Evolutionary conservation across 2,797 vertebrate species (phyloP), one percentile per base, ranked within the genome.

Genomic region (Nothura maculosa): DNA sequence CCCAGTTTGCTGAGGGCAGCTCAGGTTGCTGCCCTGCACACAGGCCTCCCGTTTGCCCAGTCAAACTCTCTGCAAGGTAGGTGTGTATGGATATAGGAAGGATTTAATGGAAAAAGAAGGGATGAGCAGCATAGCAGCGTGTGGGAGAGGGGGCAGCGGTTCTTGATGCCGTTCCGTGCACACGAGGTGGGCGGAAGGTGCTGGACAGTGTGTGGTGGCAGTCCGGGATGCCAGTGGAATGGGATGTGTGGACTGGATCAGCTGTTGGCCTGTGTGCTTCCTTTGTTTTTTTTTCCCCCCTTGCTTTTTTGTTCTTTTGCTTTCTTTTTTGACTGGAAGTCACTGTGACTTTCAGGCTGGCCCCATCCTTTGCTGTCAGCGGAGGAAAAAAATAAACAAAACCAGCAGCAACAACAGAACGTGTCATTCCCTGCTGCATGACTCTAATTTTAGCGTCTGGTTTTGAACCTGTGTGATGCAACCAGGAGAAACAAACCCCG

Each of bases 281-380:
- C 18, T 54, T 54, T 30, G 40, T 21, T 64, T 62, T 64, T 60
- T 68, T 96, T 74, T 63, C n/a, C n/a, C n/a, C n/a, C n/a, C n/a
- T n/a, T n/a, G n/a, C n/a, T 18, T 63, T 58, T 67, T 58, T 67
- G 96, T 69, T 62, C 45, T 30, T 54, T 54, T 30, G 40, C 19
- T 64, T 62, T 67, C 60, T 68, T 96, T 74, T 63, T 48, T 67
- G 89, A 74, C 74, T 68, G 81, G 67, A 92, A 73, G 42, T 63
- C 66, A 57, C 50, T 87, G 32, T 79, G 30, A 25, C n/a, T 57
- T 42, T 80, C 67, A 76, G 52, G 13, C 57, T 90, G 43, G 24
- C 38, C 25, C n/a, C 75, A 47, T 68, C 91, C 40, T 93, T 92
- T 67, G 72, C 52, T 63, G 52, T 15, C 30, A 60, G 43, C 67